Conservation (phyloP, 1,140 invertebrate genomes). For the Dinothrombium tinctorium region DNA sequence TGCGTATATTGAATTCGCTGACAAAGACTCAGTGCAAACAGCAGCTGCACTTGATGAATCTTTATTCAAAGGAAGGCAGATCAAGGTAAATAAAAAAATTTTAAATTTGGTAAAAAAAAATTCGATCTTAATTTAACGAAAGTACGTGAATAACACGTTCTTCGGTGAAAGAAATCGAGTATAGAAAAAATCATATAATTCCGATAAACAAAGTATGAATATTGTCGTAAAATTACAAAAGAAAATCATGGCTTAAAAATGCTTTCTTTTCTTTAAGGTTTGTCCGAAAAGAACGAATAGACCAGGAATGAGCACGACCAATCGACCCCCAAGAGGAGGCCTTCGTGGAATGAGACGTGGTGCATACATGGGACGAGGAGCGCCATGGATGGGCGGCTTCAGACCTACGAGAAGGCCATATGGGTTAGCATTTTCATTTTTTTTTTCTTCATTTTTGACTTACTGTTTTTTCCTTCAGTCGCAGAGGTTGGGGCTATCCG, state of each 20-base stretch:
- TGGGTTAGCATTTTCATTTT: too few relatives aligned
- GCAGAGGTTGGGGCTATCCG: too few relatives aligned
- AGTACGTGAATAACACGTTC: too few relatives aligned
- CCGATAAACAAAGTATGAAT: not conserved
- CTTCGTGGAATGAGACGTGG: constrained; percentile 36
- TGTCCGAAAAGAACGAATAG: constrained; percentile 90
- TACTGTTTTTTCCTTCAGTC: too few relatives aligned
- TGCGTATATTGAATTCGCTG: constrained; percentile 97
- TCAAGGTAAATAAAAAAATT: constrained; percentile 59
- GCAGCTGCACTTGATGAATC: constrained; percentile 96
- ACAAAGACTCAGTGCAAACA: constrained; percentile 88
- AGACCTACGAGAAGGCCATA: constrained; percentile 5
- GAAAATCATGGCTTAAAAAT: constrained; percentile 5
- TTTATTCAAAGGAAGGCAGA: constrained; percentile 88
- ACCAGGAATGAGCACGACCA: constrained; percentile 82
- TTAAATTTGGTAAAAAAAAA: not conserved
- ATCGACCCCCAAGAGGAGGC: constrained; percentile 43
- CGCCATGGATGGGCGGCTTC: constrained; percentile 4
- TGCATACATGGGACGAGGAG: constrained; percentile 24
- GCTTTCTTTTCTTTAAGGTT: too few relatives aligned
- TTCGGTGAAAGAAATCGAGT: too few relatives aligned
- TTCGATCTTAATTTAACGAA: not conserved
- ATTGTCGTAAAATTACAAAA: not conserved
- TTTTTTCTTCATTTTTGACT: too few relatives aligned
- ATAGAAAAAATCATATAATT: not conserved